Conservation (phyloP, 1,140 invertebrate genomes). For the Macrobrachium nipponense region DNA sequence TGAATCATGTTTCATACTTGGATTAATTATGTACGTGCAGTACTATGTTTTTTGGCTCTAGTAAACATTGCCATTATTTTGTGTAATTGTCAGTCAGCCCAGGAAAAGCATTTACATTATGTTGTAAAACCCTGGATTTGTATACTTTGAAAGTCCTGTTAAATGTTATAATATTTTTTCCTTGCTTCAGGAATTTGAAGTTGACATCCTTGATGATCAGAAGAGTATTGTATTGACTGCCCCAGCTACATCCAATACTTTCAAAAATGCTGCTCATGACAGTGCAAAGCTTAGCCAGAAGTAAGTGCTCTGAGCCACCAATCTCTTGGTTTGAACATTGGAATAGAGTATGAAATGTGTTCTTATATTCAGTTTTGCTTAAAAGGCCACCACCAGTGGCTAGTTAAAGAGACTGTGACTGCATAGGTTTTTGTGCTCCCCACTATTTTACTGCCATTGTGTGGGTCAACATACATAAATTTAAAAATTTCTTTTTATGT, state of each 20-base stretch:
- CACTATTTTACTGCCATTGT: too few species aligned
- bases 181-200: slow-evolving; percentile 34
- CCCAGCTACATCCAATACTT: slow-evolving; percentile 56
- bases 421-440: too few species aligned
- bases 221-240: slow-evolving; percentile 49
- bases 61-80: background rate
- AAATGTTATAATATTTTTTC: slow-evolving; percentile 16
- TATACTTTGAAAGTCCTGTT: background rate
- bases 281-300: slow-evolving; percentile 61
- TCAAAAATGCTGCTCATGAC: slow-evolving; percentile 57
- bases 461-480: too few species aligned
- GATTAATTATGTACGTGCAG: too few species aligned
- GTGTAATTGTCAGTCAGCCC: background rate
- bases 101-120: background rate
- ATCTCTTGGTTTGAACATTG: too few species aligned
- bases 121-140: background rate
- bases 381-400: too few species aligned
- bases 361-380: too few species aligned
- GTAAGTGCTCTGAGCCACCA: slow-evolving; percentile 42
- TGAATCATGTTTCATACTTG: too few species aligned
- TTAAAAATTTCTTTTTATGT: too few species aligned
- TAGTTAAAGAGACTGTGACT: too few species aligned
- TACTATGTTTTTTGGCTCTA: too few species aligned
- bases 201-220: slow-evolving; percentile 42
- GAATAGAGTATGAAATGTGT: too few species aligned